Evolutionary conservation across 2,797 vertebrate genomes (phyloP).

Genomic region (Sylvilagus floridanus): DNA sequence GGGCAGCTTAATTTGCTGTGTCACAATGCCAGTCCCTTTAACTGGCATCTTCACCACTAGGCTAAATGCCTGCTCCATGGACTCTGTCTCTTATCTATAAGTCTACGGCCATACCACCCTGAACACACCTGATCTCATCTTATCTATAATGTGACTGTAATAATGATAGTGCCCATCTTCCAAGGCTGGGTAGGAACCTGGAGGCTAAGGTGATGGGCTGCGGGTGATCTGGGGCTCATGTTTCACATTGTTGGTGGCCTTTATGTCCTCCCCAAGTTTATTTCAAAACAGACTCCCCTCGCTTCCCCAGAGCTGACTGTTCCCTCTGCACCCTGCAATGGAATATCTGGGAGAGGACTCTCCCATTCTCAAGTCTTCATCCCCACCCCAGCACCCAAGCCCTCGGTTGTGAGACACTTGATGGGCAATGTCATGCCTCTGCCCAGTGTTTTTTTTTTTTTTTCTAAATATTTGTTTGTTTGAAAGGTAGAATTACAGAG

Average conservation of each 20-base stretch:
- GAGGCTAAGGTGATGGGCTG: not conserved
- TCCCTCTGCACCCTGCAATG: not conserved
- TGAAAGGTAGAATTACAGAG: too few relatives aligned
- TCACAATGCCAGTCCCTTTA: too few relatives aligned
- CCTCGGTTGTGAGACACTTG: not conserved
- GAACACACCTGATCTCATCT: too few relatives aligned
- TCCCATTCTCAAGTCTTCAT: not conserved
- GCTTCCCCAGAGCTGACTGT: not conserved
- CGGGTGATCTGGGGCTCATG: not conserved
- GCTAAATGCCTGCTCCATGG: too few relatives aligned
- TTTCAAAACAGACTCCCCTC: not conserved
- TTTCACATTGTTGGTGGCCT: not conserved
- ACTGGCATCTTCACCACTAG: too few relatives aligned
- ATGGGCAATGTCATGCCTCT: not conserved
- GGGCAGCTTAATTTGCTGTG: too few relatives aligned
- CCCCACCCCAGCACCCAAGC: not conserved
- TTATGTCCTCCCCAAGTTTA: not conserved
- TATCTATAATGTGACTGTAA: not conserved
- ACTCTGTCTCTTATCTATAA: too few relatives aligned
- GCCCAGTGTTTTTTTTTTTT: not conserved
- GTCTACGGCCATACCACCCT: too few relatives aligned
- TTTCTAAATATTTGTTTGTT: too few relatives aligned
- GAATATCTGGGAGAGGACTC: not conserved
- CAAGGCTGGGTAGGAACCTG: not conserved
- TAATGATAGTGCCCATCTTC: not conserved